A percentile compares a stretch with the other conserved stretches of the same genome.
phyloP scores from a whole-genome alignment of 2,797 vertebrate genomes.

The Xerus rutilus region DNA sequence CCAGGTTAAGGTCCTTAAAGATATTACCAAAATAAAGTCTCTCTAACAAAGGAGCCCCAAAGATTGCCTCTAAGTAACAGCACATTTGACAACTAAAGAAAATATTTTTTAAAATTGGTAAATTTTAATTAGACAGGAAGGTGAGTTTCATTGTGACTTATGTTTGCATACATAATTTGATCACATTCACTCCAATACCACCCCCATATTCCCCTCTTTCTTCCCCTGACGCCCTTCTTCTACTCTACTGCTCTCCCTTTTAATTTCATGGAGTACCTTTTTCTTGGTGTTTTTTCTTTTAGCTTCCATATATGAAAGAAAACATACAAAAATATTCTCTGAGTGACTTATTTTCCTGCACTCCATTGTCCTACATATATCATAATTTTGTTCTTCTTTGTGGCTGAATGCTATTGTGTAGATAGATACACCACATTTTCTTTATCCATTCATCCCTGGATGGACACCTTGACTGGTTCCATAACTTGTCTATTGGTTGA shows the following conservation, averaged over 20 bases:
- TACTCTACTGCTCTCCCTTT: background rate
- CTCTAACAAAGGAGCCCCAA: background rate
- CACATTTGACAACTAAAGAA: background rate
- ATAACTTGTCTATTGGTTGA: background rate
- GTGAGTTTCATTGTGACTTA: background rate
- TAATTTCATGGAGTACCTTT: background rate
- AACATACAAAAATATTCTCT: background rate
- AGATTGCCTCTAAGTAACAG: background rate
- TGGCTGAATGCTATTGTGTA: background rate
- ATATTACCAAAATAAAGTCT: background rate
- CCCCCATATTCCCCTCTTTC: background rate
- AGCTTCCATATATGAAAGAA: background rate
- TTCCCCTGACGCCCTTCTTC: background rate
- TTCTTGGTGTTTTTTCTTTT: background rate
- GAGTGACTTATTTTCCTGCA: background rate
- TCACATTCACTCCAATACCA: background rate
- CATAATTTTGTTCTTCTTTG: background rate
- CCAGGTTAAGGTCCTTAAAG: background rate
- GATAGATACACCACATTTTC: background rate
- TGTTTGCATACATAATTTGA: background rate
- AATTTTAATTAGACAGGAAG: too few relatives aligned
- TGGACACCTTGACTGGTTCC: background rate
- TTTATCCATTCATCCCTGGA: background rate
- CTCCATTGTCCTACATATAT: background rate
- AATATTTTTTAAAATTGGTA: background rate